These are phyloP conservation scores for Steatornis caripensis DNA, from an alignment of 2,113 vertebrate genomes.

Conservation along the genomic window DNA sequence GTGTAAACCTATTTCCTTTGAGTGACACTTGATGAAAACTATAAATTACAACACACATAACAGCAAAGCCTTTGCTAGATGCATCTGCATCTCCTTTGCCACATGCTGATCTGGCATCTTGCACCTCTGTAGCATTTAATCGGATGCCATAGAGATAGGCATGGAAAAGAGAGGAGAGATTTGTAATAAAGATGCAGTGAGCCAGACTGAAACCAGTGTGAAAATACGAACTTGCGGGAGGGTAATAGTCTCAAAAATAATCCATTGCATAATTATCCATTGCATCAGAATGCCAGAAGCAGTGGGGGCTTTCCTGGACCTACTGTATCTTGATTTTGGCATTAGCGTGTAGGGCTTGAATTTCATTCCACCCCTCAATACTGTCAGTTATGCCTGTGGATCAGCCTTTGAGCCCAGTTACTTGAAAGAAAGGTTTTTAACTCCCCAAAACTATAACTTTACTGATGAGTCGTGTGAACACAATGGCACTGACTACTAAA, in stretches of 20 bases:
- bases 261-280: not conserved
- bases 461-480: not conserved
- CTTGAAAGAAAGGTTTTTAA: not conserved
- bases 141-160: not conserved
- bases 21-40: not conserved
- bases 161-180: not conserved
- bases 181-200: not conserved
- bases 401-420: not conserved
- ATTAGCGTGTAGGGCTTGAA: not conserved
- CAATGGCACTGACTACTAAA: not conserved
- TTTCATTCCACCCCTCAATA: not conserved
- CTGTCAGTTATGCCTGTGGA: not conserved
- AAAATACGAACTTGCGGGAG: not conserved
- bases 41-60: not conserved
- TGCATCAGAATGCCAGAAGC: not conserved
- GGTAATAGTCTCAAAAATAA: not conserved
- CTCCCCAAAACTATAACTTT: not conserved
- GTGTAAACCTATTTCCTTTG: not conserved
- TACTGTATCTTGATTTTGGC: not conserved
- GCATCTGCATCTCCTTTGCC: not conserved
- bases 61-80: not conserved
- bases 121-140: not conserved
- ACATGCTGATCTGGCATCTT: not conserved
- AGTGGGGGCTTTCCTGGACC: not conserved
- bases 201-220: not conserved